These are phyloP conservation scores for Thaumetopoea pityocampa DNA, from an alignment of 1,140 invertebrate species.

Conservation along the genomic window DNA sequence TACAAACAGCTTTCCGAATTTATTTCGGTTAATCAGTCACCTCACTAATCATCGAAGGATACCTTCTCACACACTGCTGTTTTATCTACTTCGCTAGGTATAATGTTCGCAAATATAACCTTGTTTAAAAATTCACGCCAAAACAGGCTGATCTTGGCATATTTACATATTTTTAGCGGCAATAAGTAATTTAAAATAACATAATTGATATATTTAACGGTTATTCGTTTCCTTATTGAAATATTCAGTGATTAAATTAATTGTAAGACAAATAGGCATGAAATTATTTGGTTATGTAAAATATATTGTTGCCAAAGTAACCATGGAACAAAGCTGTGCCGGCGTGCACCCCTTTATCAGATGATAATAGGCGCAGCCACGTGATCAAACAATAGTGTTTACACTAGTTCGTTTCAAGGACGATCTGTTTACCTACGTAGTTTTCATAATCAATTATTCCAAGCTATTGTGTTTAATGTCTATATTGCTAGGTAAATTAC, in stretches of 20 bases:
- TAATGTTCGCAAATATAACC: slow-evolving; percentile 13
- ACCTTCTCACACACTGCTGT: background rate
- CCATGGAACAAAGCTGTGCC: slow-evolving; percentile 35
- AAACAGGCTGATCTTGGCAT: no score
- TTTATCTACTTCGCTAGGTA: slow-evolving; percentile 9
- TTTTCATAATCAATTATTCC: slow-evolving; percentile 28
- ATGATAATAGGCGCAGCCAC: slow-evolving; percentile 51
- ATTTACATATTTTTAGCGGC: no score
- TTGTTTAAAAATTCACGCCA: slow-evolving; percentile 13
- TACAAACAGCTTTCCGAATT: slow-evolving; percentile 2
- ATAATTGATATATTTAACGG: no score
- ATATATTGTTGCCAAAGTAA: slow-evolving; percentile 11
- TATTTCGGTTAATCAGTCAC: slow-evolving; percentile 9
- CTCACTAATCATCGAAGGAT: slow-evolving; percentile 12
- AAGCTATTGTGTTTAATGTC: slow-evolving; percentile 26
- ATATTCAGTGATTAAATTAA: no score
- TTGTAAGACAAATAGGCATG: slow-evolving; percentile 7
- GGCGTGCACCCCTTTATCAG: slow-evolving; percentile 43
- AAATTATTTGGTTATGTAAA: no score
- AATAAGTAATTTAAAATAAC: no score
- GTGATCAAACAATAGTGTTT: slow-evolving; percentile 67
- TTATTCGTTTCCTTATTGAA: no score
- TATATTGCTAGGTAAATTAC: slow-evolving; percentile 18
- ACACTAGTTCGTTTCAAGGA: slow-evolving; percentile 49
- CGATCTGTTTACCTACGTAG: slow-evolving; percentile 30